phyloP scores from a whole-genome alignment of 2,888 invertebrate species.

The Punctoribates punctum region DNA sequence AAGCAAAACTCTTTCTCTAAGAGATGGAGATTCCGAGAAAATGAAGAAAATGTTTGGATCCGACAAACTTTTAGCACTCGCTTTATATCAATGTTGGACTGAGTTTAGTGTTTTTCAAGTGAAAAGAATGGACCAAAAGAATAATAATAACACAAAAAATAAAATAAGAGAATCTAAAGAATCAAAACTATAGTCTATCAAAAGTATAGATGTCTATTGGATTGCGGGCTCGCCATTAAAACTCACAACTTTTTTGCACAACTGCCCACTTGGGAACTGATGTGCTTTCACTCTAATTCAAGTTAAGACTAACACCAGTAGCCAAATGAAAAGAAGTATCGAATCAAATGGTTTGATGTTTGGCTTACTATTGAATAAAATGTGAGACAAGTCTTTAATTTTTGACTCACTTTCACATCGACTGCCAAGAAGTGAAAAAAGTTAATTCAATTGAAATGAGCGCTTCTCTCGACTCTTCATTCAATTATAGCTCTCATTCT shows the following conservation, averaged over 20 bases:
- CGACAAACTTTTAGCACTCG: neutral
- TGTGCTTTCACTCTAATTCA: neutral
- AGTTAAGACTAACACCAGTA: slow-evolving; percentile 3
- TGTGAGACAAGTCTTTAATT: neutral
- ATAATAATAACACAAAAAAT: neutral
- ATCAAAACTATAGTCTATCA: neutral
- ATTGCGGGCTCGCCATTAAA: neutral
- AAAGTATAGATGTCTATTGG: slow-evolving; percentile 3
- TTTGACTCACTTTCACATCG: neutral
- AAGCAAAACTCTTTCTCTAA: neutral
- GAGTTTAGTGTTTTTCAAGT: neutral
- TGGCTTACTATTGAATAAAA: neutral
- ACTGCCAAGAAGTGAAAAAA: neutral
- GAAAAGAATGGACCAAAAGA: neutral
- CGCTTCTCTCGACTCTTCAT: neutral
- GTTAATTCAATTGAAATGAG: neutral
- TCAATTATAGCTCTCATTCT: neutral
- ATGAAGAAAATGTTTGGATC: neutral
- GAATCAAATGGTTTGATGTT: neutral
- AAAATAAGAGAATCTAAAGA: neutral
- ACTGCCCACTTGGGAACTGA: slow-evolving; percentile 3
- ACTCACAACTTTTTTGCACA: neutral
- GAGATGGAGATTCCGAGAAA: neutral
- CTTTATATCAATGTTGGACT: neutral
- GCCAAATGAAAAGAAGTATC: neutral